A percentile compares a stretch with the other conserved stretches of the same genome.
These are phyloP conservation scores for Esox masquinongy DNA, from an alignment of 2,797 vertebrate species.

Conservation along the genomic window DNA sequence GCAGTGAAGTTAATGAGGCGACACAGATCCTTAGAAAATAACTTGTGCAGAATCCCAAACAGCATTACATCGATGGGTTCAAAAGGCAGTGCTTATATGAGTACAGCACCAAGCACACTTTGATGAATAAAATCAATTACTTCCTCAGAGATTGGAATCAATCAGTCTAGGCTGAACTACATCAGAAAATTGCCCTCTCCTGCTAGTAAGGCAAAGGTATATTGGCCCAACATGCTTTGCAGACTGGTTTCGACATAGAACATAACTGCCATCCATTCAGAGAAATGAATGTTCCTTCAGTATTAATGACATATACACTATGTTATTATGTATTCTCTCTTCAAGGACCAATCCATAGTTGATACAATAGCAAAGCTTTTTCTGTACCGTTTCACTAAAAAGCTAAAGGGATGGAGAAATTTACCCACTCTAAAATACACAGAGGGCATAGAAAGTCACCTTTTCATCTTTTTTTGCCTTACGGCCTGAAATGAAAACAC, in stretches of 20 bases:
- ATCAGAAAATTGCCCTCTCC: constrained; percentile 8
- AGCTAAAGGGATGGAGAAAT: no score
- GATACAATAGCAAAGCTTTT: no score
- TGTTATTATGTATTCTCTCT: no score
- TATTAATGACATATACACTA: no score
- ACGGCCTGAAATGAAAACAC: no score
- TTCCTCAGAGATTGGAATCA: constrained; percentile 29
- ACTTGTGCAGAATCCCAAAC: constrained; percentile 21
- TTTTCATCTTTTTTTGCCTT: no score
- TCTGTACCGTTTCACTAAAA: no score
- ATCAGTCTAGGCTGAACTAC: constrained; percentile 13
- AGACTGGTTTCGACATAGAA: not conserved
- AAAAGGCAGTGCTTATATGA: constrained; percentile 25
- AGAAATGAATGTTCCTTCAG: no score
- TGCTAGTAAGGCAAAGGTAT: not conserved
- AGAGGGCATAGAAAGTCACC: no score
- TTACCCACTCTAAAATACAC: no score
- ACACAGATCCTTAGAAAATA: constrained; percentile 22
- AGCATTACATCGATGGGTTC: constrained; percentile 16
- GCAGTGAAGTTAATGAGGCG: constrained; percentile 25
- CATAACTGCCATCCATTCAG: not conserved
- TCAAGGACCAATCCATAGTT: no score
- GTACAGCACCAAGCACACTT: constrained; percentile 22
- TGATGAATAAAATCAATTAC: constrained; percentile 43
- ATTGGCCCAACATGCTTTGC: not conserved